Evolutionary conservation across 1,140 invertebrate genomes (phyloP).

Genomic region (Aphaenogaster floridana): DNA sequence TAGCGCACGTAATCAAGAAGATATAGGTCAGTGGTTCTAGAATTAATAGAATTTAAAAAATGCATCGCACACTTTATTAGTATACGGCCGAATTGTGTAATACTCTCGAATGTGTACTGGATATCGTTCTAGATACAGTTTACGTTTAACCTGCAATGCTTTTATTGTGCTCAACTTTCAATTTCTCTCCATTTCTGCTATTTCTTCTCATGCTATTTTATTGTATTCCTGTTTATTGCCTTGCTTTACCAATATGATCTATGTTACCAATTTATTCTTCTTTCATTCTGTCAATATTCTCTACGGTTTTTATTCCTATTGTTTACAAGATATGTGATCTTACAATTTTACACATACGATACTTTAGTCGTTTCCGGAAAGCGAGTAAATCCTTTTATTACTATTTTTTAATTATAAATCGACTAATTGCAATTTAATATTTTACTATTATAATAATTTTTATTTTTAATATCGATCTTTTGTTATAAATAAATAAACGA

Average conservation of each 20-base stretch:
- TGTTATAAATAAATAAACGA: not conserved
- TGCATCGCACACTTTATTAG: constrained; percentile 1
- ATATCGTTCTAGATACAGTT: constrained; percentile 19
- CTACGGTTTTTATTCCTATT: not conserved
- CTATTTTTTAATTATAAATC: not conserved
- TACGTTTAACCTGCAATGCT: constrained; percentile 14
- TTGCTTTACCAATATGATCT: not conserved
- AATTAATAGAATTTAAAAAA: constrained; percentile 56
- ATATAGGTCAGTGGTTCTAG: not conserved
- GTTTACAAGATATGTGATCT: not conserved
- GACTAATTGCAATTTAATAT: not conserved
- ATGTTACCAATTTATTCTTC: constrained; percentile 13
- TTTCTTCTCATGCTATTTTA: constrained; percentile 15
- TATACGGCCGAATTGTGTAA: constrained; percentile 16
- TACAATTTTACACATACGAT: not conserved
- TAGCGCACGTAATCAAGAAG: not conserved
- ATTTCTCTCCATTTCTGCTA: constrained; percentile 29
- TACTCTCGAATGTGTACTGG: constrained; percentile 12
- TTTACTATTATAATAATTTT: not conserved
- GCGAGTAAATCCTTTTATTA: not conserved
- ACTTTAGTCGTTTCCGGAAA: not conserved
- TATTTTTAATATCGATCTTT: not conserved
- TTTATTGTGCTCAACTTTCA: constrained; percentile 13
- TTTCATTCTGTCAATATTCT: constrained; percentile 6
- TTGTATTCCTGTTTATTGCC: constrained; percentile 29